Conservation (phyloP, 2,888 invertebrate genomes). For the Drosophila recens region DNA sequence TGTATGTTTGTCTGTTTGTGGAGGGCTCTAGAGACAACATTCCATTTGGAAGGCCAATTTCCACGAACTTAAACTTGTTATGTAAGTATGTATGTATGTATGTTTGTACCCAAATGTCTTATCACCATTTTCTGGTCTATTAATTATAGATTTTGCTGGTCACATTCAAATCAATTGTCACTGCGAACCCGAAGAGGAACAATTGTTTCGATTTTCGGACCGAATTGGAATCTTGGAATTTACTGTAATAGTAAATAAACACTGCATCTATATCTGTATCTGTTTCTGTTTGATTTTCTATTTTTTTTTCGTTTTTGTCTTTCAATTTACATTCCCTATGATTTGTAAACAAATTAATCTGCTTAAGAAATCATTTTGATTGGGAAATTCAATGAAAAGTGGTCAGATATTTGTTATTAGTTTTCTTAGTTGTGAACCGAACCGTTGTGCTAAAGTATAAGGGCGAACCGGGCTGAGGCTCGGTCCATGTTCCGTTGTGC, state of each 20-base stretch:
- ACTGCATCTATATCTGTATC: not conserved
- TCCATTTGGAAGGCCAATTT: not conserved
- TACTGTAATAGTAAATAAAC: conserved; percentile 1
- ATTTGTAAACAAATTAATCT: not conserved
- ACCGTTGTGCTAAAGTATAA: conserved; percentile 4
- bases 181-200: conserved; percentile 11
- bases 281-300: not conserved
- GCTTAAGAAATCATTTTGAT: not conserved
- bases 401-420: not conserved
- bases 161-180: conserved; percentile 20
- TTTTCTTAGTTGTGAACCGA: conserved; percentile 2
- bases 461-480: not conserved
- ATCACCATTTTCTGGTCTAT: conserved; percentile 3
- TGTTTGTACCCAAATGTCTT: conserved; percentile 9
- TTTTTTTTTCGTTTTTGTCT: too few relatives aligned
- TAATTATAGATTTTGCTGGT: conserved; percentile 2
- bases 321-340: not conserved
- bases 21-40: conserved; percentile 1
- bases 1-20: not conserved
- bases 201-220: conserved; percentile 12
- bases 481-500: not conserved
- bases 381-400: not conserved
- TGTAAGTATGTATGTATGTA: not conserved
- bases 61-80: not conserved
- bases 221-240: not conserved